phyloP scores from a whole-genome alignment of 2,888 invertebrate genomes.

The Lithophane ornitopus region DNA sequence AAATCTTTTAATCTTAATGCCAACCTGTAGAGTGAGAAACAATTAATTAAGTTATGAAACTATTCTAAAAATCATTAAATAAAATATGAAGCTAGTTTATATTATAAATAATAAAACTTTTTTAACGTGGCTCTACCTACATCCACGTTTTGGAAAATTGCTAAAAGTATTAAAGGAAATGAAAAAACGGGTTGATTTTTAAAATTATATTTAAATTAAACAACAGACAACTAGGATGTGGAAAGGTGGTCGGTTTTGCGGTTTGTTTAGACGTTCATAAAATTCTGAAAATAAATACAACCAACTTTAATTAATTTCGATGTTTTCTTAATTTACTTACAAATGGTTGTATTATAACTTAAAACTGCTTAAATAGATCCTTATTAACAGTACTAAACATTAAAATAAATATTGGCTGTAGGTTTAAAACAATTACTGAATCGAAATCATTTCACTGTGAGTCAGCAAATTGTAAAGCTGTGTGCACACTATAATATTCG shows the following conservation, averaged over 20 bases:
- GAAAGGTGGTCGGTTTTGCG: not conserved
- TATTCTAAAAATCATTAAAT: not conserved
- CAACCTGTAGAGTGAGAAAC: not conserved
- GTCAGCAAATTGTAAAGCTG: not conserved
- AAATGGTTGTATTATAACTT: not conserved
- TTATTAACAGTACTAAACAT: not conserved
- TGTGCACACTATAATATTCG: no score
- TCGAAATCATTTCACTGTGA: not conserved
- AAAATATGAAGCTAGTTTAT: not conserved
- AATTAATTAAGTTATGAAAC: not conserved
- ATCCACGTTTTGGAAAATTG: not conserved
- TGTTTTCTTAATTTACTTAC: not conserved
- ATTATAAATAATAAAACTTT: not conserved
- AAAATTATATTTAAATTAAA: not conserved
- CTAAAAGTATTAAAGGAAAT: not conserved
- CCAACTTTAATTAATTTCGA: not conserved
- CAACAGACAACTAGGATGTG: not conserved
- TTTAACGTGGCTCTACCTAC: not conserved
- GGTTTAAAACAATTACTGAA: not conserved
- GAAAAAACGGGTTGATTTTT: not conserved
- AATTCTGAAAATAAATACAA: not conserved
- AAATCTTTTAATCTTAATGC: not conserved
- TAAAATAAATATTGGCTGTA: not conserved
- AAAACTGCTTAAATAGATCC: not conserved
- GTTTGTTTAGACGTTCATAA: not conserved